Evolutionary conservation across 2,797 vertebrate genomes (phyloP).

Genomic region (Amblyopsis hoosieri): DNA sequence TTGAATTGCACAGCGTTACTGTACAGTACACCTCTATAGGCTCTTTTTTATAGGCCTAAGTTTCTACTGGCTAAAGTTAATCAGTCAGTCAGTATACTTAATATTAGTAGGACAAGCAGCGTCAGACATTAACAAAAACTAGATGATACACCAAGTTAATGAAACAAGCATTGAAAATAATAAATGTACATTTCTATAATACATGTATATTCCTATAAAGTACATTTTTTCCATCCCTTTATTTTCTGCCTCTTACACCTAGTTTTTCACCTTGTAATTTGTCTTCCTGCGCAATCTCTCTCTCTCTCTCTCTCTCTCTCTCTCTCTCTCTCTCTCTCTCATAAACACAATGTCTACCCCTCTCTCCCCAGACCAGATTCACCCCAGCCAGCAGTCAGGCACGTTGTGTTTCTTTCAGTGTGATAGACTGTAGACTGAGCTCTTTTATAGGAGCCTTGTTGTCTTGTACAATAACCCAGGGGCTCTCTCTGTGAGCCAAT

Average conservation of each 20-base stretch:
- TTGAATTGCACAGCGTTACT: too few species aligned
- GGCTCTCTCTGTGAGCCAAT: slow-evolving; percentile 55
- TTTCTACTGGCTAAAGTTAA: too few species aligned
- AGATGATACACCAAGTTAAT: too few species aligned
- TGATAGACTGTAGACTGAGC: slow-evolving; percentile 55
- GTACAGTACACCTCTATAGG: background rate
- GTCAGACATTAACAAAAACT: too few species aligned
- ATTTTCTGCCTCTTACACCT: background rate
- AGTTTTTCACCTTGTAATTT: background rate
- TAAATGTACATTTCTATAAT: too few species aligned
- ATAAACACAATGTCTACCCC: slow-evolving; percentile 9
- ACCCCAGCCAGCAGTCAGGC: slow-evolving; percentile 29
- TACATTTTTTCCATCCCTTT: slow-evolving; percentile 11
- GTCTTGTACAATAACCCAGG: slow-evolving; percentile 63
- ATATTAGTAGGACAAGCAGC: too few species aligned
- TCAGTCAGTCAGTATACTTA: too few species aligned
- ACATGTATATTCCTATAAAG: background rate
- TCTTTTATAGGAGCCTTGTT: slow-evolving; percentile 69
- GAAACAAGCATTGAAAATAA: too few species aligned
- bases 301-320: background rate
- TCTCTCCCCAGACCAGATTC: slow-evolving; percentile 3
- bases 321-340: slow-evolving; percentile 32
- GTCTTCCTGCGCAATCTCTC: background rate
- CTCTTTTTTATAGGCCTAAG: background rate
- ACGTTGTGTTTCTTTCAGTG: slow-evolving; percentile 41